Base-by-base conservation (phyloP, 2,797 vertebrate genomes). In the Spea hammondii region DNA sequence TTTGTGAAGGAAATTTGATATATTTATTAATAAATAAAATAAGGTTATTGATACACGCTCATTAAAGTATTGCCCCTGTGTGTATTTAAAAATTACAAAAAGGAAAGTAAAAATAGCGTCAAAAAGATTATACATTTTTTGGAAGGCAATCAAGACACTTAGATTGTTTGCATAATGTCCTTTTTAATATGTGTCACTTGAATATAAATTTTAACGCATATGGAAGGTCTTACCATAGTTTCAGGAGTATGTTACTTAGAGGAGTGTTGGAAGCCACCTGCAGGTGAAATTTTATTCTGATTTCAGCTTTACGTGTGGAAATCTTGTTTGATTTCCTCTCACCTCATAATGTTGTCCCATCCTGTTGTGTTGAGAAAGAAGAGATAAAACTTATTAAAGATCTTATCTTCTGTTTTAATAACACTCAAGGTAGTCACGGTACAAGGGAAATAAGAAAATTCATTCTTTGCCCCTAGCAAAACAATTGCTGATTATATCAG, bases 301-400 rank as follows among this genome's bases (percentile, higher is more conserved):
- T 79, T 57, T 67, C 73, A 0, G 76, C 86, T 74, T 84, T 82
- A 88, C 70, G 77, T 68, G 81, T 86, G 86, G 84, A 89, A 89
- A 91, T 91, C 83, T 87, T 83, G 86, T 87, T 86, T 86, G 84
- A 88, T 93, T 93, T 93, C 89, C 89, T 90, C 89, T 89, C 84
- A 87, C 84, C 84, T 85, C 73, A 79, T 82, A 86, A 88, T 86
- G 85, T 85, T 80, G 76, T 85, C 80, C 46, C 70, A 84, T 85
- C 76, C 87, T 89, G 85, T 91, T 84, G 80, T 81, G 64, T 84
- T 85, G 83, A 81, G 88, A 88, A 74, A 83, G 82, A 83, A 80
- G 81, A 89, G 93, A 94, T 93, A 94, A 89, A 87, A 86, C 83
- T 94, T 96, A 96, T 96, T 97, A 95, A 95, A 96, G 92, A 94